Base-by-base conservation (phyloP, 2,888 invertebrate genomes). In the Yponomeuta cagnagella region DNA sequence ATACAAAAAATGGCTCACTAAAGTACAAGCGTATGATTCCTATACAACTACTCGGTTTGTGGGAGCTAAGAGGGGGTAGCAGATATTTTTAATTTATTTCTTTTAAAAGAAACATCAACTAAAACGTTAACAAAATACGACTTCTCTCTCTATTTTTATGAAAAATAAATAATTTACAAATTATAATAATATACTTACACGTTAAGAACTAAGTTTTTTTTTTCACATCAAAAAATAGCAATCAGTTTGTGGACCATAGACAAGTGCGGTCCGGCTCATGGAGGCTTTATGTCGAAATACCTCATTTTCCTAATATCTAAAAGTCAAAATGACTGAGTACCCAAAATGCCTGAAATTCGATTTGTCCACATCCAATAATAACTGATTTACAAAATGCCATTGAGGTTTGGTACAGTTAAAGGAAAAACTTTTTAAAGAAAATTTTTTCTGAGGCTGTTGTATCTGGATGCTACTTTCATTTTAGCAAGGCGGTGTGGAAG, bases 101-200 rank as follows among this genome's bases (percentile, higher is more conserved):
- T 58, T 5, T 58, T 58, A 58, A 86, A 82, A 82, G 82, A 89
- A 91, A 89, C 88, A 91, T 90, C 90, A 91, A 91, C 91, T 92
- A 92, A 89, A 92, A 91, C 91, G 90, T 92, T 91, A 92, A 92
- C 90, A 92, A 91, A 92, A 91, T 92, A 92, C 91, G 82, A 88
- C 89, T 88, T 91, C 12, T 58, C 52, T 91, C 89, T 91, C 91
- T 91, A 91, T 91, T 31, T 23, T n/a, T 63, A 68, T 68, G 86
- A 89, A 91, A 90, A 91, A 90, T 83, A 84, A 84, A 83, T 90
- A 91, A 92, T 91, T 90, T 91, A 91, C 91, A 91, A 87, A 89
- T 90, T 89, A 91, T 84, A 89, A 58, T 58, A 15, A 15, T 58
- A 58, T 58, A 58, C 3, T 58, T 91, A 91, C 90, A 90, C 86